These are phyloP conservation scores for Panorpa germanica DNA, from an alignment of 2,888 invertebrate genomes.

Conservation along the genomic window DNA sequence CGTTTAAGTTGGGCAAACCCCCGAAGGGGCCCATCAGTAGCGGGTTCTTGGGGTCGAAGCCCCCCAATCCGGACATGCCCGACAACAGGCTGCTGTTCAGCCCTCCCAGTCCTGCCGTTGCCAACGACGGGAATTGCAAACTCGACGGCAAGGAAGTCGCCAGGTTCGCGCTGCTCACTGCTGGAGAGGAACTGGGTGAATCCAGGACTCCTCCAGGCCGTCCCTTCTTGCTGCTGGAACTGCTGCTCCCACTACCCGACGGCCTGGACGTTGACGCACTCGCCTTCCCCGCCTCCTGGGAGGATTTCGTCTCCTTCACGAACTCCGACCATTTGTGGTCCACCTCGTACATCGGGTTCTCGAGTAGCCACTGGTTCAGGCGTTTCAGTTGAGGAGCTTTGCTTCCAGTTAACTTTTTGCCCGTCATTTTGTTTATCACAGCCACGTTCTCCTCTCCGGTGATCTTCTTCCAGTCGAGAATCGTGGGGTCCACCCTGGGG, in stretches of 20 bases:
- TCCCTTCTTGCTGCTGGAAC: too few relatives aligned
- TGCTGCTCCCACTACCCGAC: too few relatives aligned
- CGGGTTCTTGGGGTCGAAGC: constrained; percentile 48
- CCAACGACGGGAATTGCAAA: too few relatives aligned
- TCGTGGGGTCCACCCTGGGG: constrained; percentile 13
- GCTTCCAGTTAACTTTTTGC: constrained; percentile 80
- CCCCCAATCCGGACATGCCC: constrained; percentile 49
- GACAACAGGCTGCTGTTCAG: constrained; percentile 66
- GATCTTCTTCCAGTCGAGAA: constrained; percentile 50
- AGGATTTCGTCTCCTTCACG: constrained; percentile 31
- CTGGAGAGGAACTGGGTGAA: constrained; percentile 33
- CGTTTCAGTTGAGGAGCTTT: constrained; percentile 88
- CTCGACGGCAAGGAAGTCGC: constrained; percentile 28
- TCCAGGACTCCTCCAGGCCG: too few relatives aligned
- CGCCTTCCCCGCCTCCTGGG: too few relatives aligned
- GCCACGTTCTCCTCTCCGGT: constrained; percentile 92
- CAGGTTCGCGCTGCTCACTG: constrained; percentile 14
- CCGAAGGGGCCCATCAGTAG: constrained; percentile 32
- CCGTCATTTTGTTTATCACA: constrained; percentile 79
- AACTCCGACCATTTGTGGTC: constrained; percentile 95
- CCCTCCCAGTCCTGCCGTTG: constrained; percentile 43
- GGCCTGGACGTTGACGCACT: constrained; percentile 40
- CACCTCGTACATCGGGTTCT: constrained; percentile 93
- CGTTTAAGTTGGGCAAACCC: constrained; percentile 66
- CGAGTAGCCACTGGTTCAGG: constrained; percentile 85